Conservation (phyloP, 2,797 vertebrate genomes). For the Hyperoplus immaculatus region DNA sequence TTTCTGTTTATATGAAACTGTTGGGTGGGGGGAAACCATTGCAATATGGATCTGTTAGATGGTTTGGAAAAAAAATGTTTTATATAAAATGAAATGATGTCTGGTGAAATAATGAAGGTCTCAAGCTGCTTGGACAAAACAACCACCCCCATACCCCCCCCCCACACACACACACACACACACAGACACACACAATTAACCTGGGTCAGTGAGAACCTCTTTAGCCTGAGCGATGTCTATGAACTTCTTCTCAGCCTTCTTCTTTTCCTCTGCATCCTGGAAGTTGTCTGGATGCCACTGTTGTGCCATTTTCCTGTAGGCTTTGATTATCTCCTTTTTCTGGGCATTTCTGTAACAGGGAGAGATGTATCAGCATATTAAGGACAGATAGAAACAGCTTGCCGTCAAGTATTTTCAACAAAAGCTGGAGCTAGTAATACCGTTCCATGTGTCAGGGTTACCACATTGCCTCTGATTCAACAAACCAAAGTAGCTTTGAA, state of each 20-base stretch:
- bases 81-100: not conserved
- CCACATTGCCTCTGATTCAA: conserved; percentile 3
- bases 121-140: conserved; percentile 1
- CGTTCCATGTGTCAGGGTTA: not conserved
- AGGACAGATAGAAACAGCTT: conserved; percentile 1
- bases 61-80: not conserved
- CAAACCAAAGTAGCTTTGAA: conserved; percentile 8
- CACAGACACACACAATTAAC: conserved; percentile 71
- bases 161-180: no score
- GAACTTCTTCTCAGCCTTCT: conserved; percentile 96
- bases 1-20: not conserved
- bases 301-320: conserved; percentile 95
- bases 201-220: conserved; percentile 97
- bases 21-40: no score
- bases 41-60: not conserved
- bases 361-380: conserved; percentile 36
- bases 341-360: conserved; percentile 89
- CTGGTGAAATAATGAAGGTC: conserved; percentile 10
- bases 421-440: conserved; percentile 20
- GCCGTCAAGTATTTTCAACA: conserved; percentile 1
- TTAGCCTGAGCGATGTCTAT: conserved; percentile 99
- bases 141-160: no score
- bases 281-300: conserved; percentile 99
- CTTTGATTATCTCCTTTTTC: conserved; percentile 98
- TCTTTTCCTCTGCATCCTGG: conserved; percentile 94